Conservation (phyloP, 2,888 invertebrate genomes). For the Asteroscopus sphinx region DNA sequence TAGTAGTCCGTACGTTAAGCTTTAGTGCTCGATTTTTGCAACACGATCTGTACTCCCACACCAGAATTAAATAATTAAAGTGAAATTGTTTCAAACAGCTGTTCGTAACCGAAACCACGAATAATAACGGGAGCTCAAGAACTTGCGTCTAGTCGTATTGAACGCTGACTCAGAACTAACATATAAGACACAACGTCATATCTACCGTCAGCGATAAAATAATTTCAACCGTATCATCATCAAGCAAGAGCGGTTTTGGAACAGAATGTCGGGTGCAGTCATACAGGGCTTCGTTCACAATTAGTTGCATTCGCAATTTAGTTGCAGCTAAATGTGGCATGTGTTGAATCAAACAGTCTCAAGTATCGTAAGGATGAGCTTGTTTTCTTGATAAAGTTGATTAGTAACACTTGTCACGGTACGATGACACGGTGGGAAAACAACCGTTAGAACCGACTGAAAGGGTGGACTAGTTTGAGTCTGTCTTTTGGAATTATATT, state of each 20-base stretch:
- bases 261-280: slow-evolving; percentile 20
- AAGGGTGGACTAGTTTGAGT: neutral
- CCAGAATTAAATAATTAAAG: slow-evolving; percentile 34
- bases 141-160: slow-evolving; percentile 81
- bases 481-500: neutral
- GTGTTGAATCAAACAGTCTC: slow-evolving; percentile 49
- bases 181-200: slow-evolving; percentile 47
- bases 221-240: slow-evolving; percentile 38
- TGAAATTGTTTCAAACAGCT: slow-evolving; percentile 59
- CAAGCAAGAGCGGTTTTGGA: slow-evolving; percentile 27
- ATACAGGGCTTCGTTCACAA: slow-evolving; percentile 54
- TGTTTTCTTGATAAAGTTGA: slow-evolving; percentile 42
- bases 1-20: slow-evolving; percentile 12
- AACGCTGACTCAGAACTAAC: slow-evolving; percentile 75
- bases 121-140: slow-evolving; percentile 76
- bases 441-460: slow-evolving; percentile 10
- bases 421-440: slow-evolving; percentile 33
- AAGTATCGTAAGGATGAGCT: slow-evolving; percentile 33
- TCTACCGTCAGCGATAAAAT: slow-evolving; percentile 16
- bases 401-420: slow-evolving; percentile 42
- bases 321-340: slow-evolving; percentile 62
- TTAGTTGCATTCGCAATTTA: slow-evolving; percentile 67
- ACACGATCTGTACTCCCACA: slow-evolving; percentile 28
- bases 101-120: slow-evolving; percentile 65
- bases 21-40: slow-evolving; percentile 34